Evolutionary conservation across 2,113 vertebrate species (phyloP), one percentile per base, ranked within the genome.

Genomic region (Geococcyx californianus): DNA sequence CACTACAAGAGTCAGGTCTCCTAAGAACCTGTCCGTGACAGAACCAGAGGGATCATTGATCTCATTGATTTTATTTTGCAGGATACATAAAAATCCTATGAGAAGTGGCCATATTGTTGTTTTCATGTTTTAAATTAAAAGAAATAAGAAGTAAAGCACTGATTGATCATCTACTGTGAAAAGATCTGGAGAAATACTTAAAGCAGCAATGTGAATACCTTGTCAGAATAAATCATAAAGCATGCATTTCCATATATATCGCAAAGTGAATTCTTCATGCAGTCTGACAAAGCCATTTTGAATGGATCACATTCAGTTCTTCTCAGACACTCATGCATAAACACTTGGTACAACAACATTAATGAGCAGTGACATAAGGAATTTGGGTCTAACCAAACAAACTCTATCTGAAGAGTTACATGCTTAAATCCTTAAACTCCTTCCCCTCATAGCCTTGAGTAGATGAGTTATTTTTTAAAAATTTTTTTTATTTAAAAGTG

Each of bases 281-380:
- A 93, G 80, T 16, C 79, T 93, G 94, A 95, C 93, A 95, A 69
- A 73, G 67, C 79, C 77, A 54, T 94, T 97, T 89, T 88, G 85
- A 92, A 91, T 60, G 19, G 89, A 93, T 90, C 96, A 79, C 80
- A 89, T 69, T 36, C 89, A 90, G 89, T 87, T 96, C 84, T 94
- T 96, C 87, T 87, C 14, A 1, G 94, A 95, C 94, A 93, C 54
- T 97, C 95, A 97, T 84, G 92, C 93, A 90, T 84, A 95, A 96
- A 87, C 58, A 78, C 89, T 94, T 95, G 60, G 62, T 52, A 87
- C 87, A 94, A 96, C 95, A 96, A 95, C 51, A 67, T 38, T 96
- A 94, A 97, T 74, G 84, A 94, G 63, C 59, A 94, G 60, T 78
- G 93, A 96, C 91, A 95, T 54, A 77, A 96, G 89, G 95, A 97